Evolutionary conservation across 2,888 invertebrate species (phyloP), one percentile per base, ranked within the genome.

Genomic region (Conus canariensis): DNA sequence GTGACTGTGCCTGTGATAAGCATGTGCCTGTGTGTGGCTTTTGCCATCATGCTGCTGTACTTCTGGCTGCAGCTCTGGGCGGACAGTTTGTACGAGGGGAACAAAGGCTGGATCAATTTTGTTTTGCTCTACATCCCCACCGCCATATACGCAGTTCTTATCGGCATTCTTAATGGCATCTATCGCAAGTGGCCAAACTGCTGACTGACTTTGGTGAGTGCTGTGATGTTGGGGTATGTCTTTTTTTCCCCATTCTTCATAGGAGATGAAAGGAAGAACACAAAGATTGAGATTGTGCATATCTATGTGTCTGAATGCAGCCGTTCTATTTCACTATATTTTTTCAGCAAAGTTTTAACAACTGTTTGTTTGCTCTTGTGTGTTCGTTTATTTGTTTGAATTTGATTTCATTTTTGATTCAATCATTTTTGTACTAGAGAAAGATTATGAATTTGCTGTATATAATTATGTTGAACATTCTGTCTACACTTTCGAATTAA

Each of bases 171-270:
- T 96, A 98, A 98, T 93, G 96, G 97, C 93, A 97, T 97, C 90
- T 98, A 98, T 95, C 97, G 97, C 93, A 97, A 95, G 96, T 98
- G 90, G 98, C 98, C 10, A 97, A 97, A 59, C 97, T 96, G 94
- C 97, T 98, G n/a, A 98, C 98, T 14, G 97, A 98, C 96, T 97
- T 97, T 97, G 97, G 97, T 97, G 96, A 96, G 97, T 91, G 86
- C 9, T 85, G 25, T 60, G 77, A 19, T 74, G 70, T 74, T 22
- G 1, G 22, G 22, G 70, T 22, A 22, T 10, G 60, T 74, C 10
- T 74, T 74, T n/a, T 74, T 74, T 74, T 45, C 45, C 45, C 45
- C 4, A 3, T 45, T 45, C 45, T 45, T 45, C 45, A 22, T 16
- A 16, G 64, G 64, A 64, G 64, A 6, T 14, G 64, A 14, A 16